Base-by-base conservation (phyloP, 2,888 invertebrate genomes). In the Ecliptopera silaceata region DNA sequence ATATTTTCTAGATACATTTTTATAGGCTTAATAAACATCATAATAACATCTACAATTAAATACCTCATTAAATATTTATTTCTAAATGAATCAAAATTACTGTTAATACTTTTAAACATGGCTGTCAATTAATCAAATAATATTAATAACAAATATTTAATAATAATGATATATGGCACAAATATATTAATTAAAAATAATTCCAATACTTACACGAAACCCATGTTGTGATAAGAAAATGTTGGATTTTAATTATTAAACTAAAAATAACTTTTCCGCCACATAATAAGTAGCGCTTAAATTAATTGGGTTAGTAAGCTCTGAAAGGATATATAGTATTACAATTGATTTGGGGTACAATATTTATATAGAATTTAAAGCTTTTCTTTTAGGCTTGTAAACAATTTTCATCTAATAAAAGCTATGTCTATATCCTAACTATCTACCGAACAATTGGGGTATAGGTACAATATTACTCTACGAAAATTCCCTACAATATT, bases 1-100 rank as follows among this genome's bases (percentile, higher is more conserved):
- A 74, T 77, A 71, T 56, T 64, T 71, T 70, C 66, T 72, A 60
- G 43, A 57, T 48, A 49, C 26, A 53, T 13, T 15, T n/a, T 41
- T 41, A 36, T 10, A 42, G 32, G 48, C 48, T 31, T 39, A 29
- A 22, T 43, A 29, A 48, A 22, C 5, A 26, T 10, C 8, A 38
- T 38, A 2, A 15, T 13, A 13, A 17, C 8, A 17, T 41, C 34
- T 13, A 34, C 6, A 34, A 13, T 34, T 15, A 36, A 8, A 8
- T 26, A 26, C 26, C 26, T 36, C 36, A 36, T 8, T 15, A 15
- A 13, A 12, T 34, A 20, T 4, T 4, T 20, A 20, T 15, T 12
- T n/a, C n/a, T 10, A 36, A 36, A 8, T 15, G 36, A 36, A 36
- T 8, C 6, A 34, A 15, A 36, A 15, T 12, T 34, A 34, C 15